Evolutionary conservation across 2,797 vertebrate species (phyloP), one percentile per base, ranked within the genome.

Genomic region (Syndactyla subalaris): DNA sequence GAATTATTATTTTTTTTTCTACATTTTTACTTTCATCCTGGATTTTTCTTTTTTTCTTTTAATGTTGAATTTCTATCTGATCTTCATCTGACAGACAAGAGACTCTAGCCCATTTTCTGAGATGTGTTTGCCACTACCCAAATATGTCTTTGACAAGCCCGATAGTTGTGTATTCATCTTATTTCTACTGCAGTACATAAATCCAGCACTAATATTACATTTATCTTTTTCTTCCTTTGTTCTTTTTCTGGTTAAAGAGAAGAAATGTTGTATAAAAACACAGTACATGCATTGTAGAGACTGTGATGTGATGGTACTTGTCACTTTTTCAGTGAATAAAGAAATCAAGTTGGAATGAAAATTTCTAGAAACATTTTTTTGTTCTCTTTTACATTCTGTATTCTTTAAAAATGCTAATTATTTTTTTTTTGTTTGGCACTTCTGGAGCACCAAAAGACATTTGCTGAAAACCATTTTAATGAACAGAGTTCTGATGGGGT

Each of bases 11-110:
- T 5, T 49, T 22, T 48, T 48, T 48, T 24, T 13, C 23, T 46
- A 48, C 54, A 62, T 88, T 93, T 95, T 75, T 70, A 39, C 94
- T 94, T 96, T 95, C 77, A 95, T 93, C 92, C 92, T 63, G 41
- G 63, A 63, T 94, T 94, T 94, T 87, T 74, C 26, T 93, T 96
- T 97, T 91, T 93, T 70, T 89, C 29, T 93, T 96, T 97, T 89
- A 95, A 85, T 78, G 83, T 88, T 96, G 78, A 93, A 84, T 81
- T 93, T 89, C 52, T 36, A 46, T 91, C 82, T 88, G 83, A 39
- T 36, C 76, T 91, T 87, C 85, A 70, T 93, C 84, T 91, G 78
- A 78, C 93, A 96, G 66, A 71, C 46, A 80, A 85, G 46, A 95
- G 52, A 74, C 27, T 55, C 86, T 89, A 91, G 63, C 55, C 63